Conservation (phyloP, 2,113 vertebrate species). For the Diglossa brunneiventris region DNA sequence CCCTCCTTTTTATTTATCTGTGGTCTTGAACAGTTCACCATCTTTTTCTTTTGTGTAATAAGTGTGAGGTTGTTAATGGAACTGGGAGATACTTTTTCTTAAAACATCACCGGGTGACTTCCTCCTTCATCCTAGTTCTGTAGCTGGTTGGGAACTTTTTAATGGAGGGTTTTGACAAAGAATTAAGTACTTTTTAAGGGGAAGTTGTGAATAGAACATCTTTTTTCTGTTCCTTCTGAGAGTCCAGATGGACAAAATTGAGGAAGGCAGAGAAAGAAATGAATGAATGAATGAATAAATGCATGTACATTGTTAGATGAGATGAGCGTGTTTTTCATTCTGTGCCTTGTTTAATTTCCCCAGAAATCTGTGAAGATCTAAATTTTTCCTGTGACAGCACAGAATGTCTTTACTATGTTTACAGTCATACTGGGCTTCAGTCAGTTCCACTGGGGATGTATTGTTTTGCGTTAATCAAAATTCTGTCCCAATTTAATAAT, state of each 20-base stretch:
- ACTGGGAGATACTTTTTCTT: background rate
- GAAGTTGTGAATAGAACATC: background rate
- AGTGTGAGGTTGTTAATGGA: background rate
- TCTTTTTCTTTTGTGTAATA: background rate
- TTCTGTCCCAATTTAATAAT: background rate
- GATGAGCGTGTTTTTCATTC: background rate
- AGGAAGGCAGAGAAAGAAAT: background rate
- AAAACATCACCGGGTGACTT: background rate
- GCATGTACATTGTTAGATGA: background rate
- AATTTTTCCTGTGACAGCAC: background rate
- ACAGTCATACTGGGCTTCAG: background rate
- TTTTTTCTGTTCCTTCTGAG: background rate
- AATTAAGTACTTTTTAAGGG: background rate
- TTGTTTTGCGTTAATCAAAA: background rate
- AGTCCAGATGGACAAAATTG: background rate
- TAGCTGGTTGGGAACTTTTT: background rate
- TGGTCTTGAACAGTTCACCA: background rate
- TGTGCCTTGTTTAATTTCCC: background rate
- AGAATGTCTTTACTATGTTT: background rate
- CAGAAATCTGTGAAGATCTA: background rate
- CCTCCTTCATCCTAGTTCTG: background rate
- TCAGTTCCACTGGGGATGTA: background rate
- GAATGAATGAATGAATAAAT: background rate
- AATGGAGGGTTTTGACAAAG: background rate
- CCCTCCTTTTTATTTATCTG: background rate